These are phyloP conservation scores for Kryphioiulus occultus DNA, from an alignment of 2,888 invertebrate species.

Conservation along the genomic window DNA sequence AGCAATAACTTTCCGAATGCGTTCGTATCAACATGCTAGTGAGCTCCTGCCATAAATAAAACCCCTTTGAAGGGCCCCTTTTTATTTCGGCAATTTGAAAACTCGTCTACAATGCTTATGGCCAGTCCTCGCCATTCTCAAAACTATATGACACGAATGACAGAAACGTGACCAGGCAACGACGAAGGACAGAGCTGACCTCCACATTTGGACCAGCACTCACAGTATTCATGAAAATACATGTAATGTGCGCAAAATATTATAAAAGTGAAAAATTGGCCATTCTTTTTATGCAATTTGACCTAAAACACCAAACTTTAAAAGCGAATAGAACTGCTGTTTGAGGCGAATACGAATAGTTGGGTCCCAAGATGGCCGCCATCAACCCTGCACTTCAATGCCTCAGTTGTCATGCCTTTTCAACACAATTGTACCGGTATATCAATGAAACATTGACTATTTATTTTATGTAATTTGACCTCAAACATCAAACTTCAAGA, in stretches of 20 bases:
- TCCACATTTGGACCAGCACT: not conserved
- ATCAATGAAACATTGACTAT: no score
- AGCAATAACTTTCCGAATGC: not conserved
- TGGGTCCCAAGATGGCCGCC: not conserved
- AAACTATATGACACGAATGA: not conserved
- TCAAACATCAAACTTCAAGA: no score
- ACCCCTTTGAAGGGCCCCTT: not conserved
- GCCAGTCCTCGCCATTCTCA: not conserved
- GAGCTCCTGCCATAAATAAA: not conserved
- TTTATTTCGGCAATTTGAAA: conserved; percentile 43
- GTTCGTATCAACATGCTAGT: conserved; percentile 1
- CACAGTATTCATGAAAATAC: no score
- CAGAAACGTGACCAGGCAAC: not conserved
- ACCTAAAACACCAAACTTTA: no score
- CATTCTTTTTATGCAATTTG: no score
- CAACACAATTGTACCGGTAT: no score
- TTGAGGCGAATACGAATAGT: not conserved
- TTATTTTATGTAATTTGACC: no score
- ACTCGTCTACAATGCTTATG: not conserved
- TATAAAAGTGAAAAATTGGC: no score
- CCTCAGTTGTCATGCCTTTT: not conserved
- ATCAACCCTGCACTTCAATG: not conserved
- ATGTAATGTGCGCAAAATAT: no score
- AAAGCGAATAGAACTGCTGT: no score
- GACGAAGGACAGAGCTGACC: not conserved